Conservation (phyloP, 2,113 vertebrate species). For the Tenebrosternarchus preto region DNA sequence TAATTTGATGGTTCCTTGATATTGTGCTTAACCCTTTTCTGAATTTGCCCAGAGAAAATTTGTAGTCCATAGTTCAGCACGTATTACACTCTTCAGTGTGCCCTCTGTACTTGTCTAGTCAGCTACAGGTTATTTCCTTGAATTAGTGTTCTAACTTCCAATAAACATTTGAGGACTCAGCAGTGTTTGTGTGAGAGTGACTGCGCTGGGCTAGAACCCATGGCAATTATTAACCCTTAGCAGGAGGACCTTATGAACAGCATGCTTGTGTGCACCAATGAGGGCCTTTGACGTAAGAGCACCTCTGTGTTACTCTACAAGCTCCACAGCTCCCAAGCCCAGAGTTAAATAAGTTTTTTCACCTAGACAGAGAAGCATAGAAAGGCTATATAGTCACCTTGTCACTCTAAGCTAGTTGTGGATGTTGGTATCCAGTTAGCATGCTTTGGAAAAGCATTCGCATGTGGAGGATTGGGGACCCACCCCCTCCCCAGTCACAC, state of each 20-base stretch:
- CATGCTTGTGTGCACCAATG: background rate
- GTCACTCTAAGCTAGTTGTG: too few species aligned
- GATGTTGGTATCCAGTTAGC: too few species aligned
- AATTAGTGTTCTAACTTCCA: conserved; percentile 4
- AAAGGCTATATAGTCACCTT: background rate
- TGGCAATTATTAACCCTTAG: conserved; percentile 43
- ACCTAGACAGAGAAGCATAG: background rate
- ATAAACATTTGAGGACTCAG: conserved; percentile 17
- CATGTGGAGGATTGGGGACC: background rate
- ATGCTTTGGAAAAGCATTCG: background rate
- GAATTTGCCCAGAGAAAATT: background rate
- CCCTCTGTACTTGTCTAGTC: background rate
- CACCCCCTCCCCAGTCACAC: too few species aligned
- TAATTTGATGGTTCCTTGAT: background rate
- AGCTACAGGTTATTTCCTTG: conserved; percentile 1
- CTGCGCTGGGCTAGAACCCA: conserved; percentile 10
- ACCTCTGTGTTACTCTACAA: background rate
- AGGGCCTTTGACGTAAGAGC: background rate
- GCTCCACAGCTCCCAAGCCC: background rate
- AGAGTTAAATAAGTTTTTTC: conserved; percentile 5
- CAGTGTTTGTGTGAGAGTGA: background rate
- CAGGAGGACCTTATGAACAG: background rate
- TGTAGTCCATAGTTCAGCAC: conserved; percentile 4
- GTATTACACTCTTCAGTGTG: background rate
- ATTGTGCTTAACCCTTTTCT: too few species aligned